Evolutionary conservation across 2,113 vertebrate genomes (phyloP).

Genomic region (Silurus glanis): DNA sequence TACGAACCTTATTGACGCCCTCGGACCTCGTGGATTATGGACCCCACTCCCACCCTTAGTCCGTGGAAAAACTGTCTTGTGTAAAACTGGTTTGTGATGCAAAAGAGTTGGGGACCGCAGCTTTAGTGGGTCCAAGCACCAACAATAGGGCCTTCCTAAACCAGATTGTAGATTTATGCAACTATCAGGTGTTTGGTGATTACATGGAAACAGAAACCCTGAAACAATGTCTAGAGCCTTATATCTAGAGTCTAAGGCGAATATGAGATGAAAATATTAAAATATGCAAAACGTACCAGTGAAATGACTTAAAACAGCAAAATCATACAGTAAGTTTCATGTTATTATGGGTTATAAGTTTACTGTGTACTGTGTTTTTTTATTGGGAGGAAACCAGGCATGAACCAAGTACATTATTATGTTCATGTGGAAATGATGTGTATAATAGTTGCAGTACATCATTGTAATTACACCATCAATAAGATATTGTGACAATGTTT

Average conservation of each 20-base stretch:
- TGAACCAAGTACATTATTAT: background rate
- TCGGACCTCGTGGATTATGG: no score
- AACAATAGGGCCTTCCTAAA: background rate
- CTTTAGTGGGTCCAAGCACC: background rate
- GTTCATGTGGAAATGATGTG: background rate
- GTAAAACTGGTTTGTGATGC: no score
- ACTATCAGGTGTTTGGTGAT: background rate
- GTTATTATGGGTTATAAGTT: background rate
- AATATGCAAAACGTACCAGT: no score
- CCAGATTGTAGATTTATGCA: background rate
- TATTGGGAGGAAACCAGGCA: background rate
- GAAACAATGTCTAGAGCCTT: background rate
- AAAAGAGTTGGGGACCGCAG: no score
- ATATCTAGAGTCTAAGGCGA: no score
- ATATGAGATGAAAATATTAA: no score
- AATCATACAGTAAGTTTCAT: background rate
- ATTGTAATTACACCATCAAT: background rate
- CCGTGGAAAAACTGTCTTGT: no score
- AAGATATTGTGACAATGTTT: background rate
- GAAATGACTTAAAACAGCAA: background rate
- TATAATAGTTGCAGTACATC: background rate
- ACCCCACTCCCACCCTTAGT: no score
- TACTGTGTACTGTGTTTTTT: background rate
- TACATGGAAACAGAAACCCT: background rate
- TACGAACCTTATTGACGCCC: no score